Conservation (phyloP, 2,888 invertebrate species). For the Caenorhabditis panamensis region DNA sequence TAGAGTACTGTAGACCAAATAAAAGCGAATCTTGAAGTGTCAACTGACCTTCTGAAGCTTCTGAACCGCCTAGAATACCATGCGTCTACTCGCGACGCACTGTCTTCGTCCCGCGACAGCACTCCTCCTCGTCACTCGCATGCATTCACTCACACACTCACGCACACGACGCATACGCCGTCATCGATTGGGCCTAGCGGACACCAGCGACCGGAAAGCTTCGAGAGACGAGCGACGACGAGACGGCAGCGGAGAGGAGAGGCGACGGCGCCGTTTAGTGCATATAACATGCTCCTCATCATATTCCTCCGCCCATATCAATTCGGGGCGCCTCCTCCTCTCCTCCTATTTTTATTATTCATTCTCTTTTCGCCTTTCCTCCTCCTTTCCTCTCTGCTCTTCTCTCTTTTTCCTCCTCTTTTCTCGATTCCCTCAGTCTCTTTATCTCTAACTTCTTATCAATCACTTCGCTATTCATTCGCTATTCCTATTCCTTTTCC, state of each 20-base stretch:
- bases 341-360: conserved; percentile 43
- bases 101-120: conserved; percentile 23
- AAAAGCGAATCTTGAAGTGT: too few species aligned
- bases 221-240: conserved; percentile 28
- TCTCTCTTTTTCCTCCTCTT: conserved; percentile 10
- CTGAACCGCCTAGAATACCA: neutral
- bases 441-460: conserved; percentile 41
- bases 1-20: too few species aligned
- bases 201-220: conserved; percentile 12
- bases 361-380: conserved; percentile 13
- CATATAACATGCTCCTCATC: conserved; percentile 53
- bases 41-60: conserved; percentile 1
- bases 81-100: conserved; percentile 15
- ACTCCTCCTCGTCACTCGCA: conserved; percentile 42
- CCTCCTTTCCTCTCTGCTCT: conserved; percentile 4
- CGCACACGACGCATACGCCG: conserved; percentile 40
- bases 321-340: conserved; percentile 17
- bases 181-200: conserved; percentile 39
- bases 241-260: conserved; percentile 40
- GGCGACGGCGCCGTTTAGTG: conserved; percentile 53
- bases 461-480: conserved; percentile 7
- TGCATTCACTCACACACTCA: conserved; percentile 38
- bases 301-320: conserved; percentile 39
- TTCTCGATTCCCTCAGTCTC: conserved; percentile 16
- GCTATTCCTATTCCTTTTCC: conserved; percentile 6